Base-by-base conservation (phyloP, 37 sponge, comb jelly and placozoan genomes). In the Ephydatia muelleri region DNA sequence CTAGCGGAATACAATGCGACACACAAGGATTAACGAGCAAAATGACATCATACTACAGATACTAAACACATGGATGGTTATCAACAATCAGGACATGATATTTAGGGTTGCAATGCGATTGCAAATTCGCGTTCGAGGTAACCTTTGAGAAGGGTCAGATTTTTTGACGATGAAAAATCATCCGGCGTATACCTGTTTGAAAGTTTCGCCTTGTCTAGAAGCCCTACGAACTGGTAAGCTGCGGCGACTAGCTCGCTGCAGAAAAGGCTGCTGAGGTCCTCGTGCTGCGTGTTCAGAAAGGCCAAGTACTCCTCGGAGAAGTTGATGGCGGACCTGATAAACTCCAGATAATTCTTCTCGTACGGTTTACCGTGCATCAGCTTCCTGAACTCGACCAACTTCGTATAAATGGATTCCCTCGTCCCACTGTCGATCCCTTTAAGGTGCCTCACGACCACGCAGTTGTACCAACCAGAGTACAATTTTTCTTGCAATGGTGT, bases 401-500 rank as follows among this genome's bases (percentile, higher is more conserved):
- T 69, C 43, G 83, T 36, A 43, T 85, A 80, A 27, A 94, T 85
- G 65, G 83, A 68, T 32, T 73, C 38, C 11, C 95, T 87, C 72
- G 86, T 71, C 34, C 86, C 81, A 3, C 66, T 68, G 31, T 75
- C 48, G 0, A 94, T 70, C 2, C 82, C 91, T 22, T 49, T 73
- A 34, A 94, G 86, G 2, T 80, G 81, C 19, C 95, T 77, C 5
- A 94, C 73, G n/a, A 92, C 95, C 0, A 91, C 92, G 2, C 84
- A 57, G 40, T 87, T 68, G 48, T 94, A 94, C 91, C 92, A 94
- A 35, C 95, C 95, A 70, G 92, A 91, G 77, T 85, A 94, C 38
- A 94, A 80, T 78, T 94, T 94, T 33, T 78, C 69, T 28, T 71
- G 36, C 8, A 94, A 82, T 34, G 95, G 95, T 3, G 91, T 77